Evolutionary conservation across 2,113 vertebrate species (phyloP).

Genomic region (Ahaetulla prasina): DNA sequence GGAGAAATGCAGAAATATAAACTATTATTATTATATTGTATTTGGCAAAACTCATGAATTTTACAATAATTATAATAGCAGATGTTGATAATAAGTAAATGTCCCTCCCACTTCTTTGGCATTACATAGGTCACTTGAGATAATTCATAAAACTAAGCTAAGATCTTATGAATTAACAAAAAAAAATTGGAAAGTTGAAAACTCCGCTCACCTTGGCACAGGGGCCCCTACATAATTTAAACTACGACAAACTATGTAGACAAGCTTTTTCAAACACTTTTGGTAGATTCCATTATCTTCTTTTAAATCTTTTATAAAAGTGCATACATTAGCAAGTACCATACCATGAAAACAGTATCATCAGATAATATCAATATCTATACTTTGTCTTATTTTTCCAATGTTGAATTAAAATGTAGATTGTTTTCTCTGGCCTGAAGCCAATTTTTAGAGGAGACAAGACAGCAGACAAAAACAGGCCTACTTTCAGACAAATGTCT

Average conservation of each 20-base stretch:
- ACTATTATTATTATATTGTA: neutral
- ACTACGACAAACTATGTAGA: neutral
- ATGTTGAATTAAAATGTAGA: neutral
- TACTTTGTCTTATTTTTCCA: neutral
- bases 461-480: neutral
- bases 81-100: neutral
- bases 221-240: neutral
- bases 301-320: too few species aligned
- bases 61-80: neutral
- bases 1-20: neutral
- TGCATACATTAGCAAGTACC: too few species aligned
- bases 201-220: neutral
- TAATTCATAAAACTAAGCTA: neutral
- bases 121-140: neutral
- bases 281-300: neutral
- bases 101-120: neutral
- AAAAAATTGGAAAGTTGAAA: neutral
- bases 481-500: neutral
- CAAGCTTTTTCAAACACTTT: neutral
- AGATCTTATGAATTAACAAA: neutral
- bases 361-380: neutral
- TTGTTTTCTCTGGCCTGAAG: neutral
- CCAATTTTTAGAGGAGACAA: neutral
- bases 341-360: neutral
- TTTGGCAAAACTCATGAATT: slow-evolving; percentile 6